Conservation (phyloP, 2,888 invertebrate genomes). For the Drosophila yooni region DNA sequence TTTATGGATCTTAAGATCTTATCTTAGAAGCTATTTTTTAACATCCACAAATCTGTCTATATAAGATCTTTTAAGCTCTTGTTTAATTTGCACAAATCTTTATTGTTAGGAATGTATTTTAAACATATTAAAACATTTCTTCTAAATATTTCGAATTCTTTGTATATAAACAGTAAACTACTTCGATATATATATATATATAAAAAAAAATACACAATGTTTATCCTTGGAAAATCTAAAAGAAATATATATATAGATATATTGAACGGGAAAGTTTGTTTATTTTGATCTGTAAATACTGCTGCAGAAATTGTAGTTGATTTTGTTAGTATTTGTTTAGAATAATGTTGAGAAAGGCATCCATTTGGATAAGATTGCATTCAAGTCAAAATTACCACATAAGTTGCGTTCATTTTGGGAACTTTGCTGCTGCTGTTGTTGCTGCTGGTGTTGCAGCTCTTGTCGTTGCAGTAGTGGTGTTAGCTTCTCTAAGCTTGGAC, state of each 20-base stretch:
- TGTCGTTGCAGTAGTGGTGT: constrained; percentile 25
- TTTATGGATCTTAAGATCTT: neutral
- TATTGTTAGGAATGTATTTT: neutral
- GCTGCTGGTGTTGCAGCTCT: constrained; percentile 38
- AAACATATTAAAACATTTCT: neutral
- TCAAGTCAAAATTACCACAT: constrained; percentile 58
- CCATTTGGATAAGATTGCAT: neutral
- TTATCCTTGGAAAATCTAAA: neutral
- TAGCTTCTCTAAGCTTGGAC: constrained; percentile 40
- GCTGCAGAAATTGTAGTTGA: constrained; percentile 26
- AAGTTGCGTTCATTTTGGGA: constrained; percentile 76
- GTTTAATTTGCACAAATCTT: neutral
- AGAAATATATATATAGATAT: neutral
- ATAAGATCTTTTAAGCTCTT: neutral
- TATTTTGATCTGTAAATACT: constrained; percentile 11
- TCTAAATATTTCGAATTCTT: neutral
- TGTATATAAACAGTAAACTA: neutral
- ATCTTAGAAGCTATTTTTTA: neutral
- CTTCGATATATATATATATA: neutral
- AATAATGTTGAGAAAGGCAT: neutral
- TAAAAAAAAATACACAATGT: neutral
- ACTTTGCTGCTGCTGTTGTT: constrained; percentile 58
- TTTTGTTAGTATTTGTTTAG: constrained; percentile 2
- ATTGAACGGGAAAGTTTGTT: neutral
- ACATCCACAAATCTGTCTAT: neutral